Evolutionary conservation across 2,888 invertebrate genomes (phyloP), one percentile per base, ranked within the genome.

Genomic region (Molorchus minor): DNA sequence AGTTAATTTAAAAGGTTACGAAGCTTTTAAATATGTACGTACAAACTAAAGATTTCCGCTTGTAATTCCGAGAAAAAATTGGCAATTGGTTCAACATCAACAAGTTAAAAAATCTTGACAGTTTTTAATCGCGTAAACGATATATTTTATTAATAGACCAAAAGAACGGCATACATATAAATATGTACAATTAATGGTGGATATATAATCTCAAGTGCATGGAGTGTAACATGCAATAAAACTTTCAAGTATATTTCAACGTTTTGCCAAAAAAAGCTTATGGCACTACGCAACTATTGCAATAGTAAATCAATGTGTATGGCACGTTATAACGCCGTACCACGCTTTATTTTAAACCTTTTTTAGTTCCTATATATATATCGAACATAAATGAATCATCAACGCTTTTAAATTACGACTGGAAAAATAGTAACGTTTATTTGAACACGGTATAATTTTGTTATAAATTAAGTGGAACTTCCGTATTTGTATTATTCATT

Each of bases 181-280:
- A n/a, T n/a, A 35, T 46, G 33, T 16, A n/a, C 20, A 17, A 12
- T 35, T 20, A 47, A 47, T 19, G 4, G 12, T 19, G 19, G 10
- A 47, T 19, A 35, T 46, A 30, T 33, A 15, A 35, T 13, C 10
- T 29, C 36, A 4, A 8, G 21, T 29, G 16, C 16, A 45, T 16
- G 15, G 25, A 46, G 21, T 47, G 36, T 16, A 25, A 38, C 49
- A 38, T 25, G 25, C 38, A 36, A 49, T 38, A 49, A 49, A 47
- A 49, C 21, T 13, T 21, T 25, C 25, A 49, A 38, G 36, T 49
- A 49, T 49, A 49, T 38, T 25, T 15, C 10, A 15, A 7, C 16
- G 16, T 49, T 36, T 38, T 38, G 49, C 49, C 38, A 49, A 49
- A 44, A n/a, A n/a, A 49, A 49, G 49, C 38, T 49, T 49, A 49